Percentiles rank a stretch among this genome's conserved stretches.
phyloP scores from a whole-genome alignment of 2,888 invertebrate genomes.

The Prosopocoilus inquinatus region DNA sequence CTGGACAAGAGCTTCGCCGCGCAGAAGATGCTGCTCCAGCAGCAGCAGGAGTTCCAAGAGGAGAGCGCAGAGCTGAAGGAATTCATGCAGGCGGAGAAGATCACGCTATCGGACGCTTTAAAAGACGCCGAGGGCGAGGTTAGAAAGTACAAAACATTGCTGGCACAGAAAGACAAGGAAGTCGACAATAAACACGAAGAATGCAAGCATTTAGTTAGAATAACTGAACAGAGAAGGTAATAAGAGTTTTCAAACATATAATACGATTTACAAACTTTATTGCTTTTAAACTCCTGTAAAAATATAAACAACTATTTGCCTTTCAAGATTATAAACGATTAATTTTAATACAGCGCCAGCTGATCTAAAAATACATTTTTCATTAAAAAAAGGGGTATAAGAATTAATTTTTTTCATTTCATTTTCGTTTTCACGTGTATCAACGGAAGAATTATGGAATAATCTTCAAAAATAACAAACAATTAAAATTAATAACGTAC shows the following conservation, averaged over 20 bases:
- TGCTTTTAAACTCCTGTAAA: too few species aligned
- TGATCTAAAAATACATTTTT: too few species aligned
- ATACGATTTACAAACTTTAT: too few species aligned
- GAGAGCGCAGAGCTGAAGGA: constrained; percentile 84
- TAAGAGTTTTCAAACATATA: constrained; percentile 46
- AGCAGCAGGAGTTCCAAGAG: constrained; percentile 74
- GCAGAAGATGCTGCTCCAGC: constrained; percentile 67
- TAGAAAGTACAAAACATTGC: constrained; percentile 32
- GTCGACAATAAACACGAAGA: constrained; percentile 68
- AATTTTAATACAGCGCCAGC: too few species aligned
- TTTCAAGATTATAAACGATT: too few species aligned
- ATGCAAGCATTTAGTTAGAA: constrained; percentile 73
- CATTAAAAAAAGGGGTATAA: too few species aligned
- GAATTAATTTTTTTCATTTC: too few species aligned
- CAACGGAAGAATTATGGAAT: too few species aligned
- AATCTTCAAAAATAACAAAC: too few species aligned
- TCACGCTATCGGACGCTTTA: constrained; percentile 74
- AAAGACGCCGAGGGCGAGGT: constrained; percentile 73
- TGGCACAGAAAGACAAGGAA: constrained; percentile 57
- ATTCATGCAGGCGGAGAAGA: constrained; percentile 83
- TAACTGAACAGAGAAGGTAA: constrained; percentile 77
- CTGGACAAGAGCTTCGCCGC: constrained; percentile 66
- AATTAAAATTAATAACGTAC: too few species aligned
- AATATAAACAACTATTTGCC: too few species aligned
- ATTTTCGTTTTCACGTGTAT: too few species aligned